These are phyloP conservation scores for Chamaetylas fuelleborni DNA, from an alignment of 2,113 vertebrate species.

Conservation along the genomic window DNA sequence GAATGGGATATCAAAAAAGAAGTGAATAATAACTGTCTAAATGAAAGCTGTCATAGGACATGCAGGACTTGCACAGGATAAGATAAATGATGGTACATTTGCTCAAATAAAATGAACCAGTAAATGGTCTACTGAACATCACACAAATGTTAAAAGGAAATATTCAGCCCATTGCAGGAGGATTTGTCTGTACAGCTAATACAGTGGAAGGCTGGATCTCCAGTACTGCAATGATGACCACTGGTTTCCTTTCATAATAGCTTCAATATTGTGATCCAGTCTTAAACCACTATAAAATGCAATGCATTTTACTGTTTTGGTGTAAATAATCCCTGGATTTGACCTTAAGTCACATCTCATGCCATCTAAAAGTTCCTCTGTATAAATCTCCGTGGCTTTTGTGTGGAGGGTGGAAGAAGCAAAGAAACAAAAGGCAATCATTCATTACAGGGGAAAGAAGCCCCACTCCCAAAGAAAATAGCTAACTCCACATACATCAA, in stretches of 20 bases:
- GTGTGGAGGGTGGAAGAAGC: not conserved
- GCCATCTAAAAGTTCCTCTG: not conserved
- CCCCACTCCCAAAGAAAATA: not conserved
- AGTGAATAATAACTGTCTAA: not conserved
- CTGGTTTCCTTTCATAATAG: not conserved
- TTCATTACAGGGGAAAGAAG: not conserved
- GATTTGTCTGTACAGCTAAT: not conserved
- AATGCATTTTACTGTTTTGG: not conserved
- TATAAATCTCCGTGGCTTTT: not conserved
- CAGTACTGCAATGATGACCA: not conserved
- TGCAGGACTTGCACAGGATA: not conserved
- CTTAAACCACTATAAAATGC: not conserved
- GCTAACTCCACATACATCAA: not conserved
- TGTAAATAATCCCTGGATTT: not conserved
- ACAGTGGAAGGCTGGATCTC: not conserved
- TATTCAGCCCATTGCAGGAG: not conserved
- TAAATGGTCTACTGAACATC: not conserved
- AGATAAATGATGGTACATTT: not conserved
- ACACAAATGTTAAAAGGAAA: not conserved
- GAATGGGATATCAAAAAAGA: not conserved
- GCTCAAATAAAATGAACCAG: not conserved
- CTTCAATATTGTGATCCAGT: not conserved
- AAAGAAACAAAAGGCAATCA: not conserved
- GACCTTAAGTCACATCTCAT: not conserved
- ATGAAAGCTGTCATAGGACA: constrained; percentile 2